Conservation (phyloP, 2,888 invertebrate species). For the Beris chalybata region DNA sequence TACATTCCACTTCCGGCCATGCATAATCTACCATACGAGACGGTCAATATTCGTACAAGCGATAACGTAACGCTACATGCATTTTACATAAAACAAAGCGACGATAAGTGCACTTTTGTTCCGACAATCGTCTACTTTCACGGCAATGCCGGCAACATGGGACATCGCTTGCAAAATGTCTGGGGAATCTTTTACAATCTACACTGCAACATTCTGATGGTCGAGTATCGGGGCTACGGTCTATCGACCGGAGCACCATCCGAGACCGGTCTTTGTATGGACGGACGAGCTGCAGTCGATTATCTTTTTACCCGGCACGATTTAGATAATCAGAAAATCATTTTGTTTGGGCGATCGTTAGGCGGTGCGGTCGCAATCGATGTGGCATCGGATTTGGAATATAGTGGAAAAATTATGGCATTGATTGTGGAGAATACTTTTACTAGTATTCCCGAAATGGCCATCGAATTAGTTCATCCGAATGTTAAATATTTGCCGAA, state of each 20-base stretch:
- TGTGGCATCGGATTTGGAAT: conserved; percentile 74
- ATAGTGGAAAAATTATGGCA: conserved; percentile 79
- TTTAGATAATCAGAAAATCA: conserved; percentile 80
- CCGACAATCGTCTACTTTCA: conserved; percentile 91
- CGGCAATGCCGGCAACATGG: conserved; percentile 97
- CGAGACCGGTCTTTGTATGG: conserved; percentile 83
- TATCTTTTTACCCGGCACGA: conserved; percentile 80
- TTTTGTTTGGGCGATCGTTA: conserved; percentile 82
- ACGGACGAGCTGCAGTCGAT: conserved; percentile 85
- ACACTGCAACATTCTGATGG: conserved; percentile 83
- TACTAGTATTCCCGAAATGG: conserved; percentile 92
- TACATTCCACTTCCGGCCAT: conserved; percentile 86
- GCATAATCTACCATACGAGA: conserved; percentile 86
- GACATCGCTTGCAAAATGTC: conserved; percentile 88
- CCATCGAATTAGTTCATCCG: conserved; percentile 67
- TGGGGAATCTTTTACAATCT: conserved; percentile 80
- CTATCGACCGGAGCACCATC: conserved; percentile 85
- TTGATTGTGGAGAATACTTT: conserved; percentile 94
- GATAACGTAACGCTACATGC: conserved; percentile 80
- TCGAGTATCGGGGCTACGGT: conserved; percentile 96
- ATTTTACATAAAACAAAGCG: conserved; percentile 77
- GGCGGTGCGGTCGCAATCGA: conserved; percentile 94
- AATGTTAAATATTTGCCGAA: conserved; percentile 77
- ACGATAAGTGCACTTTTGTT: conserved; percentile 66
- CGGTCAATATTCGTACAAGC: conserved; percentile 70